Evolutionary conservation across 2,888 invertebrate genomes (phyloP), one percentile per base, ranked within the genome.

Genomic region (Malacosoma neustria): DNA sequence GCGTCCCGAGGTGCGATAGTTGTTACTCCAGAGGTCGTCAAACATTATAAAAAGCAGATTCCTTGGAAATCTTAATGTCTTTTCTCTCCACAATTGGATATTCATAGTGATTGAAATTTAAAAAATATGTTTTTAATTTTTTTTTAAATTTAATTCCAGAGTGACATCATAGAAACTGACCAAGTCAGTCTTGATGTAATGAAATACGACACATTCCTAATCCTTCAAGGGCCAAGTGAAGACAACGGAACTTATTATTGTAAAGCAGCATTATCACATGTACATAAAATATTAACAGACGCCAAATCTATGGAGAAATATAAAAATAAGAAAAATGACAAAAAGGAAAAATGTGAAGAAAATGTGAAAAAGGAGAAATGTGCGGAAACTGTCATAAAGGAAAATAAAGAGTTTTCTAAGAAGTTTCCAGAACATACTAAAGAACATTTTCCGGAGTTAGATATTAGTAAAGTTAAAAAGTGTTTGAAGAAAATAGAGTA

Each of bases 401-500:
- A 29, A 1, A 22, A 13, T 3, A 22, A 45, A 41, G 22, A 54
- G 32, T 91, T 92, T 50, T 69, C 84, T 0, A 88, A 81, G 51
- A 89, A 87, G 50, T 89, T 90, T 40, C 84, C 87, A 0, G 87
- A 89, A 7, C 81, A 88, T 39, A 72, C 76, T 34, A 73, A 66
- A 29, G 77, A 86, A 9, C 67, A 87, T 43, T 64, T 84, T 33
- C 79, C 87, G 34, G 60, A 72, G n/a, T 58, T 91, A 46, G 79
- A 88, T 40, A 63, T 81, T 34, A 79, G 73, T 33, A 88, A 87
- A 64, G 54, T 91, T 4, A 87, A 87, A 46, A 79, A 85, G 39
- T 72, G 87, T 46, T 58, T 88, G 0, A 92, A 90, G 57, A 94
- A 93, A 76, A 57, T 93, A 1, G 91, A 93, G 59, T 94, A 90